phyloP scores from a whole-genome alignment of 2,113 vertebrate species.

The Xenus cinereus region DNA sequence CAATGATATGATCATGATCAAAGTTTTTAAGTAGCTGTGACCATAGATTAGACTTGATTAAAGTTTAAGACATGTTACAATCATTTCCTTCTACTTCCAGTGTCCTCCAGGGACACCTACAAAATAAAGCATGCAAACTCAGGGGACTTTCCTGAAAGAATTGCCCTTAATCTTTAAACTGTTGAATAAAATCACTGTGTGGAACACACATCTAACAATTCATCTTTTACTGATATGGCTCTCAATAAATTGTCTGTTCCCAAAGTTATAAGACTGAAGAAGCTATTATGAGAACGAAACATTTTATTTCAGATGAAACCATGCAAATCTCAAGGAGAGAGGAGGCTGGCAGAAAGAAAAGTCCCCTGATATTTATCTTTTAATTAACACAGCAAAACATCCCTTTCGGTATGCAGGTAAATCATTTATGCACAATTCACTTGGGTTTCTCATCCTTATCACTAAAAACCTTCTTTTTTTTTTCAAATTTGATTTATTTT shows the following conservation, averaged over 20 bases:
- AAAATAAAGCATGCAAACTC: neutral
- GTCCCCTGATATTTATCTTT: slow-evolving; percentile 39
- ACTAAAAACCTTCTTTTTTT: neutral
- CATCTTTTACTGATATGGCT: slow-evolving; percentile 18
- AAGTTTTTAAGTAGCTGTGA: neutral
- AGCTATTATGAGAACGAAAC: slow-evolving; percentile 7
- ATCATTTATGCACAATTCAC: neutral
- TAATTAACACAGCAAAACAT: slow-evolving; percentile 51
- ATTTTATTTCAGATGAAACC: slow-evolving; percentile 38
- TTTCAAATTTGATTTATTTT: neutral
- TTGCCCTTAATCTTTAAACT: slow-evolving; percentile 35
- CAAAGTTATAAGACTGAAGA: slow-evolving; percentile 21
- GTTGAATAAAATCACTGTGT: slow-evolving; percentile 20
- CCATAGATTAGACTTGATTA: neutral
- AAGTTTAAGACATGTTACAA: neutral
- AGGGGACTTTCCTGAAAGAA: neutral
- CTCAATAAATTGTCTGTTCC: neutral
- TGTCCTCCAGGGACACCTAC: neutral
- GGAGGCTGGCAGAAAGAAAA: slow-evolving; percentile 1
- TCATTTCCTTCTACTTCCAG: neutral
- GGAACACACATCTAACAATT: slow-evolving; percentile 30
- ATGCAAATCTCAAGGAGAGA: slow-evolving; percentile 32
- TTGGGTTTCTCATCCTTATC: slow-evolving; percentile 25
- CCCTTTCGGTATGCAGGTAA: neutral
- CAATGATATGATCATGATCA: neutral